Base-by-base conservation (phyloP, 2,888 invertebrate species). In the Nemurella pictetii region DNA sequence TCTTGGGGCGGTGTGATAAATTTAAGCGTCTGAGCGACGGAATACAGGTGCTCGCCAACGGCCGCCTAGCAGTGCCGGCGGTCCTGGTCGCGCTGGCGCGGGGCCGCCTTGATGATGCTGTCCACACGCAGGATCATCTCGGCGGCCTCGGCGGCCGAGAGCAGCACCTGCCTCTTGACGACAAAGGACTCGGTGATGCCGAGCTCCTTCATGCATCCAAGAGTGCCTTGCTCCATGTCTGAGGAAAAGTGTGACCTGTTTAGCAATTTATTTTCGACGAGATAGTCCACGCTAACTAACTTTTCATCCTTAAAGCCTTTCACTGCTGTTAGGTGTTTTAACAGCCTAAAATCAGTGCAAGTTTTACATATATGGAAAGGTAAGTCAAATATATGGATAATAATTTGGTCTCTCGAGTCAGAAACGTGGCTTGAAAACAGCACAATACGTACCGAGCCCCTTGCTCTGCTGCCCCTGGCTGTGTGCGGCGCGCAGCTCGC, bases 111-210 rank as follows among this genome's bases (percentile, higher is more conserved):
- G 86, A 99, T 95, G 87, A 99, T 99, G 91, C 98, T 95, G 91
- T 99, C 99, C 0, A 99, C 99, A 84, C 99, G 95, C 27, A 99
- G 93, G 88, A 99, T 99, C 97, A 99, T 98, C 92, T 99, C 99
- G 0, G 99, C 99, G 0, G 99, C 99, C 91, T 99, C 99, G 0
- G 97, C 92, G 0, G 99, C 99, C 7, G 98, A 98, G 86, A 98
- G 89, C 84, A 99, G 91, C 82, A 99, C 98, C 91, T 99, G 99
- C 36, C 97, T 93, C 91, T 99, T 99, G 7, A 99, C 99, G 35
- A 96, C 97, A 92, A 95, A 98, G 0, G 99, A 98, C 91, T 99
- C 99, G 0, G 98, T 98, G 88, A 99, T 95, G 80, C 99, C 99
- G 86, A 98, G 91, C 81, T 93, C 92, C 88, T 94, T 94, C 96